Percentiles rank a stretch among this genome's conserved stretches.
Evolutionary conservation across 1,140 invertebrate genomes (phyloP).

Genomic region (Papilio xuthus): DNA sequence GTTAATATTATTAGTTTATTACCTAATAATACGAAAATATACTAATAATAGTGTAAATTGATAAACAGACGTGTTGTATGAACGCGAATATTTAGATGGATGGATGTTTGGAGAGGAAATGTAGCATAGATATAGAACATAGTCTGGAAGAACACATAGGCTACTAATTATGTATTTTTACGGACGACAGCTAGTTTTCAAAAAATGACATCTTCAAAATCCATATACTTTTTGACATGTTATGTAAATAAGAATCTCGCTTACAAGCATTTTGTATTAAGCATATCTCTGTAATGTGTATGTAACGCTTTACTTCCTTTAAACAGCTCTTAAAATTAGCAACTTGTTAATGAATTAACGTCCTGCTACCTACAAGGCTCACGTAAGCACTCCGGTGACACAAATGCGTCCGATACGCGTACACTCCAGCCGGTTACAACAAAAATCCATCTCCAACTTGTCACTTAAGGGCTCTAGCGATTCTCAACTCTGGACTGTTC

Average conservation of each 20-base stretch:
- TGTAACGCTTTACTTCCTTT: conserved; percentile 3
- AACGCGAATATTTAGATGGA: too few species aligned
- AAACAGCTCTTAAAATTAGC: conserved; percentile 49
- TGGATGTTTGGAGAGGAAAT: too few species aligned
- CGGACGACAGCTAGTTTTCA: too few species aligned
- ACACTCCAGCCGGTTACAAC: conserved; percentile 67
- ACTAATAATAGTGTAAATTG: too few species aligned
- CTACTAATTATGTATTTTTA: too few species aligned
- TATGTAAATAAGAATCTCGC: not conserved
- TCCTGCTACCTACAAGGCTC: conserved; percentile 29
- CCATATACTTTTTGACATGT: too few species aligned
- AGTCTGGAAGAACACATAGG: too few species aligned
- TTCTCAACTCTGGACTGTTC: conserved; percentile 53
- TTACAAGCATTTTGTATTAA: not conserved
- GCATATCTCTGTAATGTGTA: not conserved
- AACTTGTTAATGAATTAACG: conserved; percentile 55
- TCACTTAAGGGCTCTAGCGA: conserved; percentile 73
- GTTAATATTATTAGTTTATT: not conserved
- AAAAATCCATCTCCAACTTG: conserved; percentile 79
- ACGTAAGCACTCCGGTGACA: conserved; percentile 54
- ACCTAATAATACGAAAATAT: too few species aligned
- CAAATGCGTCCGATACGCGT: conserved; percentile 67
- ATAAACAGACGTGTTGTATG: too few species aligned
- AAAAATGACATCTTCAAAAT: too few species aligned
- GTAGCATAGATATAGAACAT: too few species aligned